Evolutionary conservation across 2,113 vertebrate genomes (phyloP).

Genomic region (Actenoides lindsayi): DNA sequence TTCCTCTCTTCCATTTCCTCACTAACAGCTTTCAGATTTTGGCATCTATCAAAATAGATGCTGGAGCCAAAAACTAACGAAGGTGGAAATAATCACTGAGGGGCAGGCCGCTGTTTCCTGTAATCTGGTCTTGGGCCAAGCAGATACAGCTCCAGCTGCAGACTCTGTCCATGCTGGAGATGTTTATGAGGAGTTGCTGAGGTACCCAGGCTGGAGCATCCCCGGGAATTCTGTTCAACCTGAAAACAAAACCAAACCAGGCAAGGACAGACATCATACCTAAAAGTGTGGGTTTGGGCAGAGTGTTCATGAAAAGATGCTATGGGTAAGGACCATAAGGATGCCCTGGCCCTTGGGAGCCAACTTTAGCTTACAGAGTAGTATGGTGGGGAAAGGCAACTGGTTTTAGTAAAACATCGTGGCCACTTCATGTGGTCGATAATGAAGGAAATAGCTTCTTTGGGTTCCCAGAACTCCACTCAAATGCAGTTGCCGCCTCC

Average conservation of each 20-base stretch:
- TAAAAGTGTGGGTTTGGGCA: not conserved
- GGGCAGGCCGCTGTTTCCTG: constrained; percentile 1
- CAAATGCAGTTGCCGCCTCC: not conserved
- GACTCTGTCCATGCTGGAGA: not conserved
- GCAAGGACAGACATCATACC: not conserved
- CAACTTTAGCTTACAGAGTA: not conserved
- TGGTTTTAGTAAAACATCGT: not conserved
- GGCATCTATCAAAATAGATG: constrained; percentile 21
- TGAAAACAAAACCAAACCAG: not conserved
- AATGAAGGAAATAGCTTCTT: not conserved
- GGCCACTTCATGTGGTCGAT: fast-evolving
- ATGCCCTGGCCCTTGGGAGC: not conserved
- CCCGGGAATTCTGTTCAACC: not conserved
- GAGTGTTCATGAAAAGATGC: not conserved
- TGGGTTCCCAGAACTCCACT: not conserved
- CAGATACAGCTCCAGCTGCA: not conserved
- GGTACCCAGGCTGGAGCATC: not conserved
- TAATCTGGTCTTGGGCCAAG: not conserved
- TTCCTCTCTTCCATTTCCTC: not conserved
- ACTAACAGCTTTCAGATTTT: constrained; percentile 13
- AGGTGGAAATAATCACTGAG: constrained; percentile 19
- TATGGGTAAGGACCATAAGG: not conserved
- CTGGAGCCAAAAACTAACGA: constrained; percentile 26
- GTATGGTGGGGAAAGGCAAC: not conserved
- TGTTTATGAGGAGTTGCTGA: not conserved